Evolutionary conservation across 1,140 invertebrate genomes (phyloP), one percentile per base, ranked within the genome.

Genomic region (Platyscapa corneri): DNA sequence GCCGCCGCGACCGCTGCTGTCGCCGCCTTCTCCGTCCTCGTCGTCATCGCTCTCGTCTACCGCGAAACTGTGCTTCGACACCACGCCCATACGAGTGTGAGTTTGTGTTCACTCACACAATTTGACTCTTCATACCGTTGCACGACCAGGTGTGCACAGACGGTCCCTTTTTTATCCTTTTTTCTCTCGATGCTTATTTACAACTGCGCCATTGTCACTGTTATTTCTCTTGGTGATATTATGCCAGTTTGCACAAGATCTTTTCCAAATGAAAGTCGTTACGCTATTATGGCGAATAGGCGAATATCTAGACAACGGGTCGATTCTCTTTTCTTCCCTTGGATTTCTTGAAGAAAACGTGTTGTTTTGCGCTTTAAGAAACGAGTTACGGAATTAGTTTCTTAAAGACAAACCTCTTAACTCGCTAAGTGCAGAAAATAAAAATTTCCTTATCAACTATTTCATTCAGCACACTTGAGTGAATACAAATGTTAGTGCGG

Each of bases 81-180:
- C 82, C 74, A 84, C 82, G 56, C 82, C 82, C 75, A 74, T 83
- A 27, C n/a, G 39, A n/a, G 30, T 67, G 16, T 81, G 16, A 32
- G 3, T 7, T 20, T 20, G n/a, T n/a, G 8, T 14, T 10, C 30
- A n/a, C 32, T 30, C 56, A 42, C 56, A 34, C 27, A 23, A 60
- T 27, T 23, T 60, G 32, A n/a, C 3, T 14, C 8, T 32, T 39
- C 60, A 65, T 65, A 60, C 34, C 0, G 20, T 27, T 32, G 32
- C 18, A 12, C 56, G 46, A 39, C 42, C 42, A 72, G 79, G 64
- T 72, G 75, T 30, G n/a, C 42, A 46, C 27, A 3, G 23, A 30
- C 39, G 37, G 37, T 74, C 20, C 37, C 37, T n/a, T 74, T 74
- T 74, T 34, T 74, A 42, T 32, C n/a, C 39, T 81, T 67, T 23